Evolutionary conservation across 2,797 vertebrate species (phyloP).

Genomic region (Pseudochirops cupreus): DNA sequence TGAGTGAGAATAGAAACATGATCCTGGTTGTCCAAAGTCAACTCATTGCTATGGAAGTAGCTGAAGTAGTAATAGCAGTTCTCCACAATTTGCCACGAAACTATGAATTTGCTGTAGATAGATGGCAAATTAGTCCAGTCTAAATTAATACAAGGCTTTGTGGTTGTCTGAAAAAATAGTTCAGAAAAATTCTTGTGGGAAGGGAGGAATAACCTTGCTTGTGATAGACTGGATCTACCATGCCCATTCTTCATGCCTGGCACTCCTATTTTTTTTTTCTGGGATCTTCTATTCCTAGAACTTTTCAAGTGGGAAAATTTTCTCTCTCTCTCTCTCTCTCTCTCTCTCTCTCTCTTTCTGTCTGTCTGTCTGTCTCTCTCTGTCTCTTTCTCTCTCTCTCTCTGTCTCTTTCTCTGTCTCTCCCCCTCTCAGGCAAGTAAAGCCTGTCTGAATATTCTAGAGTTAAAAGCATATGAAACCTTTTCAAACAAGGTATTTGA

Average conservation of each 20-base stretch:
- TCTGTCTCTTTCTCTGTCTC: no score
- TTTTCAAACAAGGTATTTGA: no score
- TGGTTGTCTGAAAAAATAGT: not conserved
- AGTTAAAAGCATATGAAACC: no score
- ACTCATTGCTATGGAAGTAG: no score
- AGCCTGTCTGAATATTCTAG: no score
- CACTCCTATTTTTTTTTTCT: not conserved
- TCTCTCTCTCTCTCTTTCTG: no score
- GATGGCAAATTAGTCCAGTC: not conserved
- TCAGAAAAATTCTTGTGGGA: not conserved
- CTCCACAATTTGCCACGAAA: not conserved
- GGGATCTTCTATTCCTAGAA: not conserved
- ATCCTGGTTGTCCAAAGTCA: no score
- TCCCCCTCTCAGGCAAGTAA: no score
- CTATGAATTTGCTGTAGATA: not conserved
- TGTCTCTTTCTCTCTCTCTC: no score
- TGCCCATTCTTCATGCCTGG: not conserved
- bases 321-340: no score
- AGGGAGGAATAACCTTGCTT: not conserved
- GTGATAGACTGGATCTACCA: not conserved
- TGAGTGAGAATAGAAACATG: not conserved
- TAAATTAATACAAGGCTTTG: not conserved
- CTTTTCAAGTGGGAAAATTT: not conserved
- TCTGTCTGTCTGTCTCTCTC: not conserved
- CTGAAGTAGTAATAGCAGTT: not conserved